A percentile compares a stretch with the other conserved stretches of the same genome.
phyloP scores from a whole-genome alignment of 2,888 invertebrate genomes.

The Trypoxylon attenuatum region DNA sequence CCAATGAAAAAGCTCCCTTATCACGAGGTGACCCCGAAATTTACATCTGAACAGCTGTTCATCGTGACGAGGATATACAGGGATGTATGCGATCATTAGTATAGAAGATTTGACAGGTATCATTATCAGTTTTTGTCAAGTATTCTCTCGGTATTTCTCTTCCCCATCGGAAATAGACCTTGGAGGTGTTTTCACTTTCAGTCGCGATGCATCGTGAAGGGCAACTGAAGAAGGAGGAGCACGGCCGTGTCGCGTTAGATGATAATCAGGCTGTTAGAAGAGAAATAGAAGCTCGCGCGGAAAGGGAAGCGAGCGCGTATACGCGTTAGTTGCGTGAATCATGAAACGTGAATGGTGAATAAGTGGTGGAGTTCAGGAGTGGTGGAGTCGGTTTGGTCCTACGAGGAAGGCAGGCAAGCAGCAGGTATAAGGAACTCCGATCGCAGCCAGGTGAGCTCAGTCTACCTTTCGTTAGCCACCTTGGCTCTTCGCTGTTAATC shows the following conservation, averaged over 20 bases:
- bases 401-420: constrained; percentile 29
- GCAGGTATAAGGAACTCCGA: constrained; percentile 61
- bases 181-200: no score
- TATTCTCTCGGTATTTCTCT: no score
- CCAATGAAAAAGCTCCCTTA: no score
- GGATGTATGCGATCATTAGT: no score
- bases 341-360: constrained; percentile 1
- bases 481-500: neutral
- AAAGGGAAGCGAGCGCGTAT: neutral
- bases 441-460: constrained; percentile 58
- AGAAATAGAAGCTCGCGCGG: neutral
- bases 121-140: no score
- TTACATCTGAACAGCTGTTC: no score
- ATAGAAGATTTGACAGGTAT: no score
- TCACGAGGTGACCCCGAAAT: no score
- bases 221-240: neutral
- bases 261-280: neutral
- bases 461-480: constrained; percentile 56
- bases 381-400: neutral
- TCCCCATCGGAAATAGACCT: no score
- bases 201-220: no score
- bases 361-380: constrained; percentile 33
- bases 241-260: neutral
- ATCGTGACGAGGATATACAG: no score
- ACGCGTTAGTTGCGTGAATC: constrained; percentile 1